These are phyloP conservation scores for Oenanthe oenanthe DNA, from an alignment of 2,113 vertebrate species.

Conservation along the genomic window DNA sequence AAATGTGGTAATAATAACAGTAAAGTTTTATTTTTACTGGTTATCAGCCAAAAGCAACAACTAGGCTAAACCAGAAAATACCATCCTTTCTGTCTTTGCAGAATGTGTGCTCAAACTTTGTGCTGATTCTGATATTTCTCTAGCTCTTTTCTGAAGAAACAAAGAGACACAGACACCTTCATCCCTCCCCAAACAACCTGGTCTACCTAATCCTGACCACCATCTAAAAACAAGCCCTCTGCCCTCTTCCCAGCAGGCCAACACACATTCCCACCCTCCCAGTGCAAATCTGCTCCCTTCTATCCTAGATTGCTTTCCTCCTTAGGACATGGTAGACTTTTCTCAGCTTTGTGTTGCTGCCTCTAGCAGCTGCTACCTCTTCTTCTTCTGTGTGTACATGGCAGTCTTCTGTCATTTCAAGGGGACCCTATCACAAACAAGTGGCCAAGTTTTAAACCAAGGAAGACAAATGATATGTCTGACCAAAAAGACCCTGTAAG, in stretches of 20 bases:
- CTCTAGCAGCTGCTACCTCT: background rate
- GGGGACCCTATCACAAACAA: background rate
- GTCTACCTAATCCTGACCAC: background rate
- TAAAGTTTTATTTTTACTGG: constrained; percentile 8
- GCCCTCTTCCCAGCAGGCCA: background rate
- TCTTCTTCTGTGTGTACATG: background rate
- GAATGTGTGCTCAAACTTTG: background rate
- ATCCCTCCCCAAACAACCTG: background rate
- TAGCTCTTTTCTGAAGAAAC: background rate
- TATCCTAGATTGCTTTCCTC: background rate
- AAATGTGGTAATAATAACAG: background rate
- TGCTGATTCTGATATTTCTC: background rate
- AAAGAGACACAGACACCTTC: background rate
- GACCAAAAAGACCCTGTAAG: background rate
- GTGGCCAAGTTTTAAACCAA: background rate
- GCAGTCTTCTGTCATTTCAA: background rate
- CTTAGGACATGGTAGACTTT: background rate
- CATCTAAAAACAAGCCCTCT: background rate
- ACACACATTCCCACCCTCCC: background rate
- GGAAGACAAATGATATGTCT: background rate
- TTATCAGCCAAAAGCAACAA: constrained; percentile 2
- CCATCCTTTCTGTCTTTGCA: background rate
- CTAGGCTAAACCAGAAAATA: background rate
- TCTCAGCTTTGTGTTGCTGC: background rate
- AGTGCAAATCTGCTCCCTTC: background rate